Evolutionary conservation across 2,888 invertebrate genomes (phyloP).

Genomic region (Drosophila atroscutellata): DNA sequence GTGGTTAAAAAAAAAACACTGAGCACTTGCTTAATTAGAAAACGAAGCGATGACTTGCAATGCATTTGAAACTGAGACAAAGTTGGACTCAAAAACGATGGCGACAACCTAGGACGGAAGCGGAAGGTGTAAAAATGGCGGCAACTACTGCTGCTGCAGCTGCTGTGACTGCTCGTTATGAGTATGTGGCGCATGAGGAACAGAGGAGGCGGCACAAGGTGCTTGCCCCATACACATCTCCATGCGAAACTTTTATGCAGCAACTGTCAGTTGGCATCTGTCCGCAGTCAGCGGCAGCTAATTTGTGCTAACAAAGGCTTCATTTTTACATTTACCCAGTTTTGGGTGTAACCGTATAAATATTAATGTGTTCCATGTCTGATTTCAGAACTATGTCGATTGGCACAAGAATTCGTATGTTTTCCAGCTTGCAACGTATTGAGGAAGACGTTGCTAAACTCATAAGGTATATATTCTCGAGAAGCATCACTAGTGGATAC

Average conservation of each 20-base stretch:
- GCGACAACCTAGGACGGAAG: conserved; percentile 24
- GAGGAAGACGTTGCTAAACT: background rate
- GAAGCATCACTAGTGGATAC: background rate
- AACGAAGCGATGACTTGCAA: conserved; percentile 42
- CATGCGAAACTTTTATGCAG: conserved; percentile 10
- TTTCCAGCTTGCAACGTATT: background rate
- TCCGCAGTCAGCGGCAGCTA: background rate
- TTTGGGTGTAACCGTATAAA: background rate
- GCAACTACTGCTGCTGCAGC: background rate
- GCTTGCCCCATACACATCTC: conserved; percentile 6
- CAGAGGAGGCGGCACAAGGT: background rate
- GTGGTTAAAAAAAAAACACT: conserved; percentile 30
- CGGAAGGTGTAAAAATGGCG: conserved; percentile 47
- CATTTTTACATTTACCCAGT: background rate
- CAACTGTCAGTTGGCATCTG: conserved; percentile 5
- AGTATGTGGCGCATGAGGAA: background rate
- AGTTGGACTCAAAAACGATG: conserved; percentile 23
- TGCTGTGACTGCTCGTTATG: conserved; percentile 3
- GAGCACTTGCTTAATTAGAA: conserved; percentile 58
- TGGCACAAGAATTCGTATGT: background rate
- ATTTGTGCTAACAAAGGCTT: background rate
- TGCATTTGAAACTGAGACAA: conserved; percentile 16
- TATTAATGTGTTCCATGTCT: background rate
- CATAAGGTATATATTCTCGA: background rate
- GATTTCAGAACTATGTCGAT: background rate